These are phyloP conservation scores for Nyctalus aviator DNA, from an alignment of 2,797 vertebrate species.

Conservation along the genomic window DNA sequence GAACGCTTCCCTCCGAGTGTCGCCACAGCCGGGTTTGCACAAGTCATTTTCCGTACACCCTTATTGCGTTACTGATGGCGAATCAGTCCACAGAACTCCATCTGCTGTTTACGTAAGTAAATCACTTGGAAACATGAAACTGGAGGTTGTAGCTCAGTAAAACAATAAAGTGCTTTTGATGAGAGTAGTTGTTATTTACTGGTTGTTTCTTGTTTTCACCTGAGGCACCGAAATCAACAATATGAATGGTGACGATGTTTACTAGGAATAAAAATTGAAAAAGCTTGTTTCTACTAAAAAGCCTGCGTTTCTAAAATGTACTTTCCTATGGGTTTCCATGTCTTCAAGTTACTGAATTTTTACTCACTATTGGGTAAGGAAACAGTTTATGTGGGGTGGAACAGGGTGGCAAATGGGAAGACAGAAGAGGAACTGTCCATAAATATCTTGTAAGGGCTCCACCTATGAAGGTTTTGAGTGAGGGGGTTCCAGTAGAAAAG, in stretches of 20 bases:
- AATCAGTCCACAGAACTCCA: slow-evolving; percentile 66
- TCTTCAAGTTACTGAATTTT: slow-evolving; percentile 67
- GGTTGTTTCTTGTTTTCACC: slow-evolving; percentile 66
- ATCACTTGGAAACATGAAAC: slow-evolving; percentile 55
- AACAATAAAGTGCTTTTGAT: slow-evolving; percentile 86
- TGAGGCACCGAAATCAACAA: slow-evolving; percentile 69
- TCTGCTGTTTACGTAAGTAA: neutral
- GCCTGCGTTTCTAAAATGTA: slow-evolving; percentile 61
- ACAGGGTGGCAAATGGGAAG: slow-evolving; percentile 42
- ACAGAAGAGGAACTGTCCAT: slow-evolving; percentile 70
- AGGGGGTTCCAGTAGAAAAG: slow-evolving; percentile 62
- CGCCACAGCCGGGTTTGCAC: neutral
- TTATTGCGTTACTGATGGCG: slow-evolving; percentile 38
- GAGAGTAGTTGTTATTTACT: slow-evolving; percentile 76
- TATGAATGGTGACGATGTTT: slow-evolving; percentile 56
- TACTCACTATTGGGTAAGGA: slow-evolving; percentile 71
- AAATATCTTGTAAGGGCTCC: slow-evolving; percentile 83
- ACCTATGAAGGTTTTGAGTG: slow-evolving; percentile 31
- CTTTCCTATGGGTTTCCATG: slow-evolving; percentile 59
- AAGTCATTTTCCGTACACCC: slow-evolving; percentile 56
- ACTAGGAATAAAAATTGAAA: slow-evolving; percentile 70
- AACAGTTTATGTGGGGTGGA: slow-evolving; percentile 26
- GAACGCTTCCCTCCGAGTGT: neutral
- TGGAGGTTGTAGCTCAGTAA: slow-evolving; percentile 78
- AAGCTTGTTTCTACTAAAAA: slow-evolving; percentile 74